Percentiles rank a stretch among this genome's conserved stretches.
Conservation (phyloP, 2,113 vertebrate species). For the Pagrus major region DNA sequence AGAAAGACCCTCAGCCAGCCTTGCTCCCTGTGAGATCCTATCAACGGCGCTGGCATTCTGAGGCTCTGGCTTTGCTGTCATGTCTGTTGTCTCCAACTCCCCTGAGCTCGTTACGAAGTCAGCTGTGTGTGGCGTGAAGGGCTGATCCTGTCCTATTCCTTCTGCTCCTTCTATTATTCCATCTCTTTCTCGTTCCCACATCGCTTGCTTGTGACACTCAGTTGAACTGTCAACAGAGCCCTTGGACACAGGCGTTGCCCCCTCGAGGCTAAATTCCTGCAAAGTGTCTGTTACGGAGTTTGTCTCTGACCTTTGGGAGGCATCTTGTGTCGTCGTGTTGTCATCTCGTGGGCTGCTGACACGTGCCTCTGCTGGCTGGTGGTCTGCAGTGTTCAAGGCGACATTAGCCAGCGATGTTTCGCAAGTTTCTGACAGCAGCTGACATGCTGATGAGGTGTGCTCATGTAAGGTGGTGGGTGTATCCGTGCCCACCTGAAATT, state of each 20-base stretch:
- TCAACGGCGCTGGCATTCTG: constrained; percentile 69
- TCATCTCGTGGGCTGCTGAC: constrained; percentile 63
- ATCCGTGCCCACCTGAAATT: constrained; percentile 45
- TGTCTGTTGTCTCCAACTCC: constrained; percentile 68
- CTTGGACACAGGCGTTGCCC: constrained; percentile 43
- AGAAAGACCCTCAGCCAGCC: constrained; percentile 61
- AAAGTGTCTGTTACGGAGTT: constrained; percentile 56
- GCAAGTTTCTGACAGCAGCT: constrained; percentile 52
- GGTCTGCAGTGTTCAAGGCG: constrained; percentile 44
- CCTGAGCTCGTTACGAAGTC: constrained; percentile 71
- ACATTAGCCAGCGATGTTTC: constrained; percentile 28
- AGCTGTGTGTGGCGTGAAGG: constrained; percentile 38
- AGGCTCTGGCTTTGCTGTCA: constrained; percentile 64
- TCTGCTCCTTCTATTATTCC: constrained; percentile 55
- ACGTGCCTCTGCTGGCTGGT: constrained; percentile 52
- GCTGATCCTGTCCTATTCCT: constrained; percentile 50
- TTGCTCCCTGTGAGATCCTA: constrained; percentile 74
- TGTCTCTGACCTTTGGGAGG: constrained; percentile 67
- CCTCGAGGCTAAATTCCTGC: constrained; percentile 56
- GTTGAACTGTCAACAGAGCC: constrained; percentile 56
- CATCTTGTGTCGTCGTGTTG: constrained; percentile 40
- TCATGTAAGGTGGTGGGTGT: constrained; percentile 23
- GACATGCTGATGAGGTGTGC: constrained; percentile 45
- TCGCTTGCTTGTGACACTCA: constrained; percentile 47
- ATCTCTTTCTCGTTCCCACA: constrained; percentile 38